Evolutionary conservation across 2,113 vertebrate species (phyloP), one percentile per base, ranked within the genome.

Genomic region (Stictonetta naevosa): DNA sequence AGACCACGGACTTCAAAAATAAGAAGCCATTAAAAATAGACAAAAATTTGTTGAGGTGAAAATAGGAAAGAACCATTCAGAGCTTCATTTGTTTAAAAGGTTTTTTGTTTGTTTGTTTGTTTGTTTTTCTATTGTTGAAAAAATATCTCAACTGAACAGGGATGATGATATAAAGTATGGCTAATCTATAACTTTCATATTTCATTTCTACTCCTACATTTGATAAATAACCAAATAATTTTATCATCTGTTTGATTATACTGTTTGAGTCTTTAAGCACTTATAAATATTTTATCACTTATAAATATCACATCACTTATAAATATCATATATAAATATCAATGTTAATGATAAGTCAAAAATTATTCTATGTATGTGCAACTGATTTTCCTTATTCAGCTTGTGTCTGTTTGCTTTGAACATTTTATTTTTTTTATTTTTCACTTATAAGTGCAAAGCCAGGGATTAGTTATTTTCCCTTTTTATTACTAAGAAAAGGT

Each of bases 401-500:
- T 56, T 60, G 38, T 48, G 21, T 19, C 20, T 85, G 36, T 88
- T 88, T 83, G 62, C 46, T 67, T 91, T 76, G 13, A 76, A 53
- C 18, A 40, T 23, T 46, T 55, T 71, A 0, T 28, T 4, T 46
- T 48, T 66, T 22, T 8, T 1, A 0, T 7, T 33, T 4, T 68
- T 83, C 34, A 7, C 31, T 83, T 92, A n/a, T n/a, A 80, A 94
- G 3, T 52, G 4, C 8, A 73, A 91, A 72, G 36, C 15, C 36
- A 59, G 22, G 22, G 44, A 84, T 53, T 34, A 68, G 23, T 46
- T 88, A 68, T 88, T 92, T 91, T 52, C 42, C 46, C 16, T 50
- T 83, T 48, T 40, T 92, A 91, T 88, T 92, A 50, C 58, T 83
- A 79, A 53, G 62, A 72, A 92, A 94, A 92, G 55, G 83, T 92